Conservation (phyloP, 2,797 vertebrate species). For the Lophius americanus region DNA sequence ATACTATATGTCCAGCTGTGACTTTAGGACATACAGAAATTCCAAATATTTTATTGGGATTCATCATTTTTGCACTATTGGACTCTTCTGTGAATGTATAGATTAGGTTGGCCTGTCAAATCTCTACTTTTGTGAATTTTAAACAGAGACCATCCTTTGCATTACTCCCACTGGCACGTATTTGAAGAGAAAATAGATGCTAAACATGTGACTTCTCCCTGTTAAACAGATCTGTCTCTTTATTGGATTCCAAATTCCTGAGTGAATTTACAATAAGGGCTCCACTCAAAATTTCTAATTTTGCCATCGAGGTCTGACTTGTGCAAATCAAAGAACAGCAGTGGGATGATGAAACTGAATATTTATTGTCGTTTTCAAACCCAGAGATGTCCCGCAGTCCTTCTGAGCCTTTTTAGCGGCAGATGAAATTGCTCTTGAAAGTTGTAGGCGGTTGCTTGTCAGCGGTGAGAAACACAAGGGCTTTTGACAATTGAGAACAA, state of each 20-base stretch:
- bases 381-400: constrained; percentile 52
- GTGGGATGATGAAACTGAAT: constrained; percentile 67
- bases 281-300: constrained; percentile 47
- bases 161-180: constrained; percentile 1
- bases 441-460: constrained; percentile 66
- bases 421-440: constrained; percentile 70
- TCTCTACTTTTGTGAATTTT: constrained; percentile 28
- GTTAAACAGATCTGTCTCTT: constrained; percentile 26
- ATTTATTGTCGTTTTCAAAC: constrained; percentile 55
- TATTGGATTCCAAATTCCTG: constrained; percentile 14
- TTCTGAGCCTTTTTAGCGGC: constrained; percentile 56
- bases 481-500: constrained; percentile 61
- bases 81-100: constrained; percentile 38
- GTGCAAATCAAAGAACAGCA: constrained; percentile 59
- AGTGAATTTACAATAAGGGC: constrained; percentile 40
- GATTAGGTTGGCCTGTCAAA: constrained; percentile 44
- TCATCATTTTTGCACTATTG: constrained; percentile 35
- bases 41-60: constrained; percentile 23
- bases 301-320: constrained; percentile 38
- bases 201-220: constrained; percentile 5
- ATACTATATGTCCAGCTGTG: neutral
- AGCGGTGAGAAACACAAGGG: constrained; percentile 60
- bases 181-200: constrained; percentile 12
- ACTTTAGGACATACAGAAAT: neutral
- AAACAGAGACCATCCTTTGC: constrained; percentile 31